Evolutionary conservation across 1,140 invertebrate species (phyloP).

Genomic region (Scaptomyza hsui): DNA sequence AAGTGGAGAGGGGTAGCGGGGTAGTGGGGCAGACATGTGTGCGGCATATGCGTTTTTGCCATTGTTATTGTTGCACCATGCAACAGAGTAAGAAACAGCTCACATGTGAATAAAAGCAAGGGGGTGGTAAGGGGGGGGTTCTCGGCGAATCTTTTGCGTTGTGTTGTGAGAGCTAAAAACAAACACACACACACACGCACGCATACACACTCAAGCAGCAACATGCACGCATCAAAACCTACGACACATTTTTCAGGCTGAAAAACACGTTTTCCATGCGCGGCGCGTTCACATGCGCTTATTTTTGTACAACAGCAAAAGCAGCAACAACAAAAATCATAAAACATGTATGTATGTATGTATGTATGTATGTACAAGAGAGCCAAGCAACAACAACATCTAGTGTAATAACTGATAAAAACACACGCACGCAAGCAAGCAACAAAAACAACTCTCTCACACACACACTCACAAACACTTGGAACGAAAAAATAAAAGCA

Average conservation of each 20-base stretch:
- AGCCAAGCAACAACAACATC: conserved; percentile 23
- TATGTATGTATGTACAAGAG: background rate
- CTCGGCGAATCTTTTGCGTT: conserved; percentile 30
- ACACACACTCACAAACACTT: conserved; percentile 16
- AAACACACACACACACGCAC: conserved; percentile 1
- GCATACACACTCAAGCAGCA: conserved; percentile 10
- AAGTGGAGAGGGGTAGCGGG: background rate
- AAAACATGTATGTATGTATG: conserved; percentile 21
- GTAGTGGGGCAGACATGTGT: conserved; percentile 41
- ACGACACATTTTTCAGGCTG: conserved; percentile 58
- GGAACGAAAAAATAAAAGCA: conserved; percentile 34
- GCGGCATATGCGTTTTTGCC: conserved; percentile 55
- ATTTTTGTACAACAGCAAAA: conserved; percentile 40
- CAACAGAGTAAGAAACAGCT: conserved; percentile 7
- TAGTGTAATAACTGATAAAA: conserved; percentile 67
- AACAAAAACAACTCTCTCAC: conserved; percentile 31
- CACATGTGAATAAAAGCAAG: too few relatives aligned
- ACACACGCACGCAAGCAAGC: conserved; percentile 27
- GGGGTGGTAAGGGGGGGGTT: background rate
- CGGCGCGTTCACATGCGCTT: conserved; percentile 46
- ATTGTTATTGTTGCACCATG: conserved; percentile 34
- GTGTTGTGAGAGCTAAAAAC: conserved; percentile 44
- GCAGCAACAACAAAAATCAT: conserved; percentile 36
- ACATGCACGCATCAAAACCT: conserved; percentile 42
- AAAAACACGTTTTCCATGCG: conserved; percentile 69